Base-by-base conservation (phyloP, 2,797 vertebrate species). In the Sciaenops ocellatus region DNA sequence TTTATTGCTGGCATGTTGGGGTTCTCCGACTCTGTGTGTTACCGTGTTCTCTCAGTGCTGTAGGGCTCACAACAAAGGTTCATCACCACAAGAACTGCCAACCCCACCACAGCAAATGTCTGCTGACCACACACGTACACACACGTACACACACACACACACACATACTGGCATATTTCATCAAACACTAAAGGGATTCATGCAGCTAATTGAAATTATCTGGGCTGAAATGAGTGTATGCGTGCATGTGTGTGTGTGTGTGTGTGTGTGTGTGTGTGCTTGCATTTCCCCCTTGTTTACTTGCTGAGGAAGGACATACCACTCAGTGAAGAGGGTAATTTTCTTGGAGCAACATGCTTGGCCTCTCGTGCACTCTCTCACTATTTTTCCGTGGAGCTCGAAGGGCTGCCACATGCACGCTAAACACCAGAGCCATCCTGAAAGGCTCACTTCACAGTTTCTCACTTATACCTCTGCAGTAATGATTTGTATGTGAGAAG, bases 201-300 rank as follows among this genome's bases (percentile, higher is more conserved):
- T 78, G 79, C 74, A 64, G 80, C 76, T 86, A 89, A 90, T 90
- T 84, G 80, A 85, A 89, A 90, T 89, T 42, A 81, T 78, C 66
- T 78, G 76, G 79, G 79, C 66, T 85, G 65, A 73, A 73, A 51
- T 70, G 55, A 69, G 17, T 65, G 79, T 20, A n/a, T 78, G 15
- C 18, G 44, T 70, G 65, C 55, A 20, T n/a, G 30, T 50, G 66
- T 67, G 69, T 73, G 69, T 67, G 60, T 67, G 65, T 47, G 64
- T 69, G 52, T 59, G 57, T 41, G 24, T 75, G 65, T 75, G 42
- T 66, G 22, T 30, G 26, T 52, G 38, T 41, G 20, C 24, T 28
- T 26, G 52, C 44, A 54, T 54, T 50, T 51, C 38, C 28, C 10
- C 55, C 65, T 66, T 73, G 57, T 67, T 72, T 72, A 76, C 62